These are phyloP conservation scores for Sycophila texana DNA, from an alignment of 2,888 invertebrate species.

Conservation along the genomic window DNA sequence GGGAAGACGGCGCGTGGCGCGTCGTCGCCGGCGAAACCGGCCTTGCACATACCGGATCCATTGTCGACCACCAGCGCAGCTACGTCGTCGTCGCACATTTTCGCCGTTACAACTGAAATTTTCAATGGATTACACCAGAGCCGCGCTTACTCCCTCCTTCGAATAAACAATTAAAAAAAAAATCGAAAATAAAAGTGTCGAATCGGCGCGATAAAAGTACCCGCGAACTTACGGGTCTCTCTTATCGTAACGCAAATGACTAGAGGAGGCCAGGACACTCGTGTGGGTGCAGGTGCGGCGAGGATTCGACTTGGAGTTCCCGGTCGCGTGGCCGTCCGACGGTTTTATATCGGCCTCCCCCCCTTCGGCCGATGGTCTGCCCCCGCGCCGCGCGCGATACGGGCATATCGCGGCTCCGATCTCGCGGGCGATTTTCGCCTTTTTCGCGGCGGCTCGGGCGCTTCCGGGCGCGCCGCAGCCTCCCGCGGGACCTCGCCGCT, in stretches of 20 bases:
- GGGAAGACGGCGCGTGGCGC: slow-evolving; percentile 97
- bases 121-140: no score
- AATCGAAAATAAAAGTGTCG: no score
- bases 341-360: slow-evolving; percentile 41
- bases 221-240: slow-evolving; percentile 47
- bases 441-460: neutral
- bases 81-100: slow-evolving; percentile 94
- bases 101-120: no score
- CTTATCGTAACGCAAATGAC: slow-evolving; percentile 55
- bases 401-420: neutral
- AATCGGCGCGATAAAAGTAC: neutral
- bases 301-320: slow-evolving; percentile 15
- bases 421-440: slow-evolving; percentile 20
- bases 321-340: slow-evolving; percentile 20
- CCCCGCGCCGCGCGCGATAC: neutral
- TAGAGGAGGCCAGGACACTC: slow-evolving; percentile 22
- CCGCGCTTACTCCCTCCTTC: no score
- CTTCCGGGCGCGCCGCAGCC: slow-evolving; percentile 9
- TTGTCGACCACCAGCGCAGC: slow-evolving; percentile 96
- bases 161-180: no score
- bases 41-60: slow-evolving; percentile 98
- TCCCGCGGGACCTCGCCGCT: neutral
- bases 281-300: neutral
- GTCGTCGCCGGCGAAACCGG: slow-evolving; percentile 97
- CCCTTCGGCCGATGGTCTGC: neutral